Conservation (phyloP, 2,113 vertebrate genomes). For the Sterna hirundo region DNA sequence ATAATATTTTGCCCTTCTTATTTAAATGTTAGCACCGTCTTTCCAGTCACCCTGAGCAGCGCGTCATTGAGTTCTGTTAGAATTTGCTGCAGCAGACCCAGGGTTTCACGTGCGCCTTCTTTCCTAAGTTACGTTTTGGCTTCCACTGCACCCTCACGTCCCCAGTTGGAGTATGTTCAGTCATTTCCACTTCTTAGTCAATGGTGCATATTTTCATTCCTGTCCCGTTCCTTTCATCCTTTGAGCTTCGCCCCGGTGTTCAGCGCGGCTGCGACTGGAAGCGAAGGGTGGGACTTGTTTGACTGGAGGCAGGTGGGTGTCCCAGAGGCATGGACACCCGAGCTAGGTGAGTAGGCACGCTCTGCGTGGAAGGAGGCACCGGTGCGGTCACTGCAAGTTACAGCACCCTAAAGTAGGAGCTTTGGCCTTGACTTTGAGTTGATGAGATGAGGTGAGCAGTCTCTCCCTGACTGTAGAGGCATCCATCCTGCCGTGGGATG, state of each 20-base stretch:
- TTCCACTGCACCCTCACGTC: not conserved
- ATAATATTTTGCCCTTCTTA: fast-evolving
- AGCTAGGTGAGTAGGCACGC: not conserved
- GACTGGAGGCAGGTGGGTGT: not conserved
- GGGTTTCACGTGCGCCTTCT: not conserved
- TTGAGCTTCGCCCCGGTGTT: not conserved
- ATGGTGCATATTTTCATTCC: not conserved
- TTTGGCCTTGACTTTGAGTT: not conserved
- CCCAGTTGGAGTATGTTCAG: not conserved
- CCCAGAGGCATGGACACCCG: not conserved
- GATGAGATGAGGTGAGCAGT: not conserved
- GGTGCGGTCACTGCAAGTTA: not conserved
- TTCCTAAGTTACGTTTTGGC: not conserved
- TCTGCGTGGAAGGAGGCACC: not conserved
- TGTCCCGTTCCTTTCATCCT: not conserved
- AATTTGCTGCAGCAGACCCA: not conserved
- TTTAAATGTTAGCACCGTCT: not conserved
- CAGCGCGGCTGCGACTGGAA: not conserved
- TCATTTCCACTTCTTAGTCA: not conserved
- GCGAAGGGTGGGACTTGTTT: not conserved
- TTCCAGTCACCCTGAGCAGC: not conserved
- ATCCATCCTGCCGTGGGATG: not conserved
- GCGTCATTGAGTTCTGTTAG: fast-evolving
- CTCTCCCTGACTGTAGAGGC: fast-evolving
- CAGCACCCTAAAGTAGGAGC: not conserved